Conservation (phyloP, 2,797 vertebrate species). For the Ctenosaura bakeri region DNA sequence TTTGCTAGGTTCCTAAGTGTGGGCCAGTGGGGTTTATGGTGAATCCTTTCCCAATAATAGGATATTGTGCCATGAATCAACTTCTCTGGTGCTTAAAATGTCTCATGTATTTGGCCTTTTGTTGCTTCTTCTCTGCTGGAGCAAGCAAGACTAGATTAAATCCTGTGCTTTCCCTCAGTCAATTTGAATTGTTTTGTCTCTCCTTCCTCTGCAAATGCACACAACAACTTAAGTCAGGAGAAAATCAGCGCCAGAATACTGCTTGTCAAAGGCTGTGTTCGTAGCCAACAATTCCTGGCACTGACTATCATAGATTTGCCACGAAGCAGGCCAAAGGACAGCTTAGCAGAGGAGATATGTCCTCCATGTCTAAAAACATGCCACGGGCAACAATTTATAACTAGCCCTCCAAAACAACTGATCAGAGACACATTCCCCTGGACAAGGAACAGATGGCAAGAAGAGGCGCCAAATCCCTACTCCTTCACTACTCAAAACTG, state of each 20-base stretch:
- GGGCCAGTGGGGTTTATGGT: too few relatives aligned
- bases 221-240: constrained; percentile 29
- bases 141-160: not conserved
- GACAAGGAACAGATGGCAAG: constrained; percentile 36
- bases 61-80: not conserved
- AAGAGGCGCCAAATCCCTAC: constrained; percentile 39
- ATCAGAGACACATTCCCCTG: constrained; percentile 33
- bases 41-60: not conserved
- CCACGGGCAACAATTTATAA: constrained; percentile 39
- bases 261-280: constrained; percentile 23
- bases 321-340: constrained; percentile 26
- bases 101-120: not conserved
- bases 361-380: not conserved
- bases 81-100: not conserved
- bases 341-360: constrained; percentile 38
- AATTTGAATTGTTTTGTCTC: constrained; percentile 14
- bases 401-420: not conserved
- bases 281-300: constrained; percentile 42
- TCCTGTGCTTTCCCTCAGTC: not conserved
- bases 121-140: rapidly evolving
- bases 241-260: not conserved
- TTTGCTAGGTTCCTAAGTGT: not conserved
- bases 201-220: constrained; percentile 21
- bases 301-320: not conserved
- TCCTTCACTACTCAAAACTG: constrained; percentile 30